phyloP scores from a whole-genome alignment of 1,140 invertebrate genomes.

The Plutomurus gul region DNA sequence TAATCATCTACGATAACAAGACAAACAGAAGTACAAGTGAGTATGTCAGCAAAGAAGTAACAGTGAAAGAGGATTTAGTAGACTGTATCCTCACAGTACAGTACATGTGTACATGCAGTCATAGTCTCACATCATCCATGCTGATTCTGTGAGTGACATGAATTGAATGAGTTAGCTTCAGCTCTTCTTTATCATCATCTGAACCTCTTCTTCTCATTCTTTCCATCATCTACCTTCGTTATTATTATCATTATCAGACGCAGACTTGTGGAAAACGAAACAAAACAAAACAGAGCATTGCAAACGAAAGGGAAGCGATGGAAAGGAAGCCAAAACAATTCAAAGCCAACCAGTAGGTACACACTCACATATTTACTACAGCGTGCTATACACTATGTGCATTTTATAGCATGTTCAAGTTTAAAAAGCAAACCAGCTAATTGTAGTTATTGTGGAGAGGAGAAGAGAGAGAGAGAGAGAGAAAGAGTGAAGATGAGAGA shows the following conservation, averaged over 20 bases:
- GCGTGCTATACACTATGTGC: too few species aligned
- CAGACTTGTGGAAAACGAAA: constrained; percentile 18
- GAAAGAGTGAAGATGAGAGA: not conserved
- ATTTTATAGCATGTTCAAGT: too few species aligned
- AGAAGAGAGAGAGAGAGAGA: too few species aligned
- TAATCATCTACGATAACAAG: constrained; percentile 1
- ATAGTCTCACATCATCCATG: not conserved
- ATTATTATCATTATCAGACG: constrained; percentile 24
- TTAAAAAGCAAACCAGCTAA: not conserved
- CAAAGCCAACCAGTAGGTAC: not conserved
- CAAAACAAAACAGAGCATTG: constrained; percentile 26
- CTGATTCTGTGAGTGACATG: constrained; percentile 11
- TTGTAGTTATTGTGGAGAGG: not conserved
- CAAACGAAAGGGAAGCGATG: not conserved
- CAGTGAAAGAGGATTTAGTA: constrained; percentile 7
- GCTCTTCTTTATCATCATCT: not conserved
- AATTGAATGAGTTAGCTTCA: not conserved
- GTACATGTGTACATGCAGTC: not conserved
- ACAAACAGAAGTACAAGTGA: not conserved
- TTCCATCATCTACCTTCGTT: not conserved
- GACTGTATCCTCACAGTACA: not conserved
- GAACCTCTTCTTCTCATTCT: constrained; percentile 6
- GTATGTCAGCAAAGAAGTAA: not conserved
- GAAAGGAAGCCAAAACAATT: constrained; percentile 31
- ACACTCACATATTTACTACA: not conserved